Base-by-base conservation (phyloP, 2,113 vertebrate genomes). In the Chionomys nivalis region DNA sequence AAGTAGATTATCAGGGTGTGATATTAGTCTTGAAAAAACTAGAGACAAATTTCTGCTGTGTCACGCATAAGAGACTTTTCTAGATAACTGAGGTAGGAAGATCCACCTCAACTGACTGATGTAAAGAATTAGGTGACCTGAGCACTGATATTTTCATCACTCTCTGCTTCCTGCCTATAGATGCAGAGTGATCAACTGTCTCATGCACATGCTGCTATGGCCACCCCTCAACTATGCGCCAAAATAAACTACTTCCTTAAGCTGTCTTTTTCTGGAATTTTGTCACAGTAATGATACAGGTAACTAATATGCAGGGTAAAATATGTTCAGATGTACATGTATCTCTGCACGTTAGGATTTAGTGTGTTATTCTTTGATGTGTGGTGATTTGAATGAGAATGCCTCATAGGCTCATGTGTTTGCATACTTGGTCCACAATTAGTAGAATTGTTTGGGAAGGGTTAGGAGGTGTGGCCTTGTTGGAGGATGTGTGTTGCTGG, bases 341-440 rank as follows among this genome's bases (percentile, higher is more conserved):
- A 75, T 5, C 31, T 79, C 52, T 85, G 17, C 4, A 94, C 85
- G n/a, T 24, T 47, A 36, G 24, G 36, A 26, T 94, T 82, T 87
- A 26, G 49, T 95, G 44, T 90, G 42, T 89, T 95, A 21, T 65
- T 42, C 61, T 95, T 70, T 82, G n/a, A 86, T 82, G 5, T 82
- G n/a, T 61, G n/a, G 23, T 39, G 12, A 61, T 61, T 42, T 82
- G 55, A 61, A 16, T 61, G 23, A 61, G n/a, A 39, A 82, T 42
- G 55, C 36, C 13, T 24, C 24, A 82, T 58, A 61, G 24, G 36
- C 55, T 61, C 36, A 39, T 82, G 23, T 82, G 7, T 82, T 58
- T 58, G 6, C 58, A 58, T 58, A 58, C 19, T 58, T 58, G 58
- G 5, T 58, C 6, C 36, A 82, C 36, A 39, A 7, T 61, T 61